Evolutionary conservation across 1,140 invertebrate species (phyloP).

Genomic region (Heliconius congener): DNA sequence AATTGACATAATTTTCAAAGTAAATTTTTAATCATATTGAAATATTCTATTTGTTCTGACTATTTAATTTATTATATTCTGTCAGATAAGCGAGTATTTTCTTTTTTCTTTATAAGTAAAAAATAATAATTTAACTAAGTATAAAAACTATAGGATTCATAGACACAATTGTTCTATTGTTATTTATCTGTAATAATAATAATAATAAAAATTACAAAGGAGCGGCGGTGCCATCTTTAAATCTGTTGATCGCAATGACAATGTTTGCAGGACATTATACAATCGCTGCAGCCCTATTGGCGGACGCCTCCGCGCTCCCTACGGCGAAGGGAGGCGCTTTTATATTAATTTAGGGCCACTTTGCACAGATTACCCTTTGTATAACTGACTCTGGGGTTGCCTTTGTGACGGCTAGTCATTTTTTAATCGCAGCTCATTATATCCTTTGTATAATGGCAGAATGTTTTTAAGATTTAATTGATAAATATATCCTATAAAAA

Average conservation of each 20-base stretch:
- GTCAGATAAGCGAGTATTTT: too few species aligned
- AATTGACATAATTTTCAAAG: too few species aligned
- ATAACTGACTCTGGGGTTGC: constrained; percentile 65
- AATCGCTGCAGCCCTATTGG: constrained; percentile 54
- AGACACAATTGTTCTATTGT: background rate
- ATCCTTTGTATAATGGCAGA: constrained; percentile 47
- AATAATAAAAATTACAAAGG: constrained; percentile 40
- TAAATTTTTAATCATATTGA: too few species aligned
- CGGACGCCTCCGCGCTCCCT: constrained; percentile 38
- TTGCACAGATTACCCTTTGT: constrained; percentile 70
- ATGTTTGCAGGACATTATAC: constrained; percentile 54
- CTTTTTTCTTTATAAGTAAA: too few species aligned
- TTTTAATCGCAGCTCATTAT: constrained; percentile 70
- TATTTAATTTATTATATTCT: too few species aligned
- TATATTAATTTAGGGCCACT: constrained; percentile 72
- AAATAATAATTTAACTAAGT: background rate
- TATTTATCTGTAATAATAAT: constrained; percentile 47
- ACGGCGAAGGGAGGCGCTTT: constrained; percentile 62
- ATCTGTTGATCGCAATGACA: constrained; percentile 58
- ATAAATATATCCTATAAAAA: constrained; percentile 33
- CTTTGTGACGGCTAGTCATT: constrained; percentile 73
- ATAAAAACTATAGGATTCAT: background rate
- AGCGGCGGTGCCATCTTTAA: constrained; percentile 72
- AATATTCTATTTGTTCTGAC: too few species aligned
- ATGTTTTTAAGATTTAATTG: constrained; percentile 45